Conservation (phyloP, 1,140 invertebrate species). For the Drosophila triauraria region DNA sequence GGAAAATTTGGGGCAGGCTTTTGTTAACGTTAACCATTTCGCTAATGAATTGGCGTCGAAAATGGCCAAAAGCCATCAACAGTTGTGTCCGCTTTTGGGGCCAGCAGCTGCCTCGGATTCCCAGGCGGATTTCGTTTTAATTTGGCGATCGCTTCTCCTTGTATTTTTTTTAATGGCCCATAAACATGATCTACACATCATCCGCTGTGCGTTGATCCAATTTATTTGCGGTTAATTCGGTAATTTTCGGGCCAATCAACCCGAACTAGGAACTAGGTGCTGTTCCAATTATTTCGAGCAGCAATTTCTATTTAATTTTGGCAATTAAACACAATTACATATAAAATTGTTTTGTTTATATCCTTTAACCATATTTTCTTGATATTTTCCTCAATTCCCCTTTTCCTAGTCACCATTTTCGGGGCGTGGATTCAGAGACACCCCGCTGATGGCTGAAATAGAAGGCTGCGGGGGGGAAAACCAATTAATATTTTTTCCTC, state of each 20-base stretch:
- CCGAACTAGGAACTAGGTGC: background rate
- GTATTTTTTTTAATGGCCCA: slow-evolving; percentile 30
- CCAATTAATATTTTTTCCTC: slow-evolving; percentile 39
- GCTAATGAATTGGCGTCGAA: slow-evolving; percentile 20
- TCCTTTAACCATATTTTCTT: background rate
- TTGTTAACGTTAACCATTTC: background rate
- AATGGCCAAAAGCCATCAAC: slow-evolving; percentile 63
- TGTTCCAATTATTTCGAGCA: slow-evolving; percentile 1
- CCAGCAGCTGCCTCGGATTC: slow-evolving; percentile 22
- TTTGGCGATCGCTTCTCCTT: slow-evolving; percentile 26
- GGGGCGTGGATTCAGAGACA: slow-evolving; percentile 1
- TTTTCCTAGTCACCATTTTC: background rate
- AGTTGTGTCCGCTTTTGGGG: slow-evolving; percentile 44
- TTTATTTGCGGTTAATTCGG: slow-evolving; percentile 47
- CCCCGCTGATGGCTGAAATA: slow-evolving; percentile 21
- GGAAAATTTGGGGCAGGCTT: slow-evolving; percentile 41
- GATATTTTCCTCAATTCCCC: too few relatives aligned
- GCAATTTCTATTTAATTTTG: background rate
- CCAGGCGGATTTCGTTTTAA: slow-evolving; percentile 9
- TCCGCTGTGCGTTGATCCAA: slow-evolving; percentile 50
- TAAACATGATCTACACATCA: slow-evolving; percentile 42
- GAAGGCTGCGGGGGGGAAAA: background rate
- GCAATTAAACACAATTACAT: background rate
- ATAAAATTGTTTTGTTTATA: background rate
- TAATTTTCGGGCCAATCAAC: slow-evolving; percentile 7